These are phyloP conservation scores for Sphecodes monilicornis DNA, from an alignment of 2,888 invertebrate genomes.

Conservation along the genomic window DNA sequence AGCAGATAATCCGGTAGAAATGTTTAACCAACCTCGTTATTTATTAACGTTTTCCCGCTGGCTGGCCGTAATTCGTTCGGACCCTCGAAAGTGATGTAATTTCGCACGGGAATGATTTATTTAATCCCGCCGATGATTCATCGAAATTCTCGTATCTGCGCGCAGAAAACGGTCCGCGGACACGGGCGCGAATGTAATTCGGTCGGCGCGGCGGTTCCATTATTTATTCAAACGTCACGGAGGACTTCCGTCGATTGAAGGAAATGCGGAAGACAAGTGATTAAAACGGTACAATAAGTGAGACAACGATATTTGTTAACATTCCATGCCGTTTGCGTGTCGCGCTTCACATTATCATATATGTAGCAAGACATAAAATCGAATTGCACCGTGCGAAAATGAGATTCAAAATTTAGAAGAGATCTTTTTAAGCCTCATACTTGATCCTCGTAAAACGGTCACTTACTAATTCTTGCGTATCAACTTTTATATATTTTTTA, in stretches of 20 bases:
- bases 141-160: constrained; percentile 20
- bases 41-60: constrained; percentile 41
- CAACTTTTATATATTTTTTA: background rate
- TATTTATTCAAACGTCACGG: constrained; percentile 10
- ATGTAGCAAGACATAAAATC: background rate
- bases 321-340: background rate
- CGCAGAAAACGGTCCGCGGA: constrained; percentile 1
- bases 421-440: background rate
- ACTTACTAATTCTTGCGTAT: background rate
- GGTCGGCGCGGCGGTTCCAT: background rate
- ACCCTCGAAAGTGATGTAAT: constrained; percentile 41
- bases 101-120: constrained; percentile 49
- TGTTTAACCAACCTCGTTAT: constrained; percentile 47
- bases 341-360: background rate
- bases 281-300: background rate
- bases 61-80: constrained; percentile 27
- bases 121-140: constrained; percentile 42
- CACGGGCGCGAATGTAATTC: constrained; percentile 26
- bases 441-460: too few species aligned
- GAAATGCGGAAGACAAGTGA: background rate
- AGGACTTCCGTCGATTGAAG: background rate
- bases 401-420: background rate
- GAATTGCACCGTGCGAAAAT: background rate
- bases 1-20: constrained; percentile 39
- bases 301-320: background rate